Evolutionary conservation across 2,113 vertebrate genomes (phyloP), one percentile per base, ranked within the genome.

Genomic region (Odocoileus hemionus): DNA sequence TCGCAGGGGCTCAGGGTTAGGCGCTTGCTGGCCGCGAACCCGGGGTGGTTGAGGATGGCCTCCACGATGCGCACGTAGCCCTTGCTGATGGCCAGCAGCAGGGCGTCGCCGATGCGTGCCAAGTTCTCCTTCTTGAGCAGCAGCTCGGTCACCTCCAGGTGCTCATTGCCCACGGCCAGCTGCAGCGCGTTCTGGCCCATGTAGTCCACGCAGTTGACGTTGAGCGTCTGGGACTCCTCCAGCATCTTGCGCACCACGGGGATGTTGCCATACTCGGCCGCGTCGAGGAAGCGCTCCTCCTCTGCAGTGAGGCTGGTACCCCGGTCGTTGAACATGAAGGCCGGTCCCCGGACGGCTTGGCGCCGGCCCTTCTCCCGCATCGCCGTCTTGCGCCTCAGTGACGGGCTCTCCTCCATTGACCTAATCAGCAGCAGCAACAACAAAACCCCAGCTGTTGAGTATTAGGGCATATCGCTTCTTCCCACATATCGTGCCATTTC

Each of bases 61-160:
- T 99, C 99, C 95, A 99, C 99, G 97, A 99, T 99, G 98, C 99
- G 99, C 96, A 99, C 99, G 93, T 99, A 99, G 88, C 99, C 99
- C 98, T 99, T 99, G 97, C 99, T 99, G 98, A 99, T 99, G 94
- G 99, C 99, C 1, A 99, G 99, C 98, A 99, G 98, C 98, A 99
- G 98, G 70, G 99, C 99, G 89, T 99, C 99, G 86, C 99, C 99
- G 3, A 99, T 99, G 70, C 99, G 99, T 82, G 99, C 99, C 99
- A 99, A 98, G 98, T 99, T 99, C 94, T 99, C 99, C 84, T 99
- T 99, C 98, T 99, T 99, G 78, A 99, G 98, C 96, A 99, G 98
- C 84, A 99, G 99, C 97, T 99, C 99, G 1, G 99, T 99, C 97
- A 99, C 99, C 97, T 99, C 99, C 98, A 99, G 98, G 98, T 99